Evolutionary conservation across 1,140 invertebrate species (phyloP), one percentile per base, ranked within the genome.

Genomic region (Sminthurinus signatus): DNA sequence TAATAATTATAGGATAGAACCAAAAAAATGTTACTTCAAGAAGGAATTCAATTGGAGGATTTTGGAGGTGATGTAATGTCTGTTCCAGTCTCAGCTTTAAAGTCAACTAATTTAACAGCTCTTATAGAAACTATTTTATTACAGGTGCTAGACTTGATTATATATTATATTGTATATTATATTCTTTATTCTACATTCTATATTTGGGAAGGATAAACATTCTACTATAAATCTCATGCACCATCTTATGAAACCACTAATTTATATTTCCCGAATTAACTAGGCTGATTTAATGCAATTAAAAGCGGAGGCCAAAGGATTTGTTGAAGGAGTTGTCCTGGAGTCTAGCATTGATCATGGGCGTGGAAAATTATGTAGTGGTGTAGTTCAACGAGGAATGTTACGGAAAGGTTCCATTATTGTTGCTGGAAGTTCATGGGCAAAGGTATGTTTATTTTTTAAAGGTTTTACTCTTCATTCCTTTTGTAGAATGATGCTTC

Each of bases 1-100:
- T 36, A 15, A 36, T 36, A 36, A 15, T 36, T 36, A 8, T 28
- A 52, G 50, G 50, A 88, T 65, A 79, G 80, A 62, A 86, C 89
- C 8, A 86, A 91, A 73, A 76, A 80, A 51, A 86, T 87, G 76
- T 79, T 99, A 12, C 62, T 83, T 36, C 79, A 86, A 72, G 79
- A 88, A 73, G 91, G 90, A 14, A 80, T 99, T 43, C 79, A 88
- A 23, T 81, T 93, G 10, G 96, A 99, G 80, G 86, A 87, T 36
- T 75, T 87, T 62, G 96, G 96, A 0, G 96, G 97, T 1, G 93
- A 98, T 67, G 80, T 96, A 3, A 95, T 97, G 78, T 85, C 85
- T 32, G 85, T 99, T 59, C 85, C 86, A 23, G 88, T 99, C 66
- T 98, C 95, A 0, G 97, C 97, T 0, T 78, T 96, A 0, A 84